A percentile compares a stretch with the other conserved stretches of the same genome.
Conservation (phyloP, 2,113 vertebrate genomes). For the Cepphus grylle region DNA sequence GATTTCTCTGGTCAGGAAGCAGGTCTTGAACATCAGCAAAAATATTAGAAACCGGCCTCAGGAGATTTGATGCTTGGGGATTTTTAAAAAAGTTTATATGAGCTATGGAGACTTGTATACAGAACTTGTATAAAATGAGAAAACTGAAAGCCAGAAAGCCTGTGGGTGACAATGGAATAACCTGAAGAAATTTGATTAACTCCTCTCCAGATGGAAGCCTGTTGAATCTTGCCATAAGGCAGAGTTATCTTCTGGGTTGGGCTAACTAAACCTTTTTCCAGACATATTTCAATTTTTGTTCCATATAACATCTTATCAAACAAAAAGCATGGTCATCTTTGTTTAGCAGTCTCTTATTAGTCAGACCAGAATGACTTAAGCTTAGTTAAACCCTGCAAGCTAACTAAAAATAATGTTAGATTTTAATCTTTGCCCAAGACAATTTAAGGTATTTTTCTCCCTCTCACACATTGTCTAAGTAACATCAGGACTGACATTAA, state of each 20-base stretch:
- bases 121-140: neutral
- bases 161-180: neutral
- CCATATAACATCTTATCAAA: neutral
- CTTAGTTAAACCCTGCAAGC: neutral
- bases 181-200: neutral
- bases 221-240: neutral
- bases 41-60: neutral
- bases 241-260: neutral
- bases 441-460: conserved; percentile 16
- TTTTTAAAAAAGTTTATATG: neutral
- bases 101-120: neutral
- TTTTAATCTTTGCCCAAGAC: neutral
- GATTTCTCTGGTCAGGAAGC: neutral
- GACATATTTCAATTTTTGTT: neutral
- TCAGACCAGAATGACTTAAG: neutral
- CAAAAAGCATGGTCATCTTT: neutral
- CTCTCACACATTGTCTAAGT: neutral
- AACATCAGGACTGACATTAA: conserved; percentile 1
- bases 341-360: neutral
- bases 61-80: neutral
- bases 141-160: neutral
- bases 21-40: neutral
- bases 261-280: neutral
- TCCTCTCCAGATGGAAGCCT: neutral
- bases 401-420: neutral